Base-by-base conservation (phyloP, 2,113 vertebrate species). In the Gadus macrocephalus region DNA sequence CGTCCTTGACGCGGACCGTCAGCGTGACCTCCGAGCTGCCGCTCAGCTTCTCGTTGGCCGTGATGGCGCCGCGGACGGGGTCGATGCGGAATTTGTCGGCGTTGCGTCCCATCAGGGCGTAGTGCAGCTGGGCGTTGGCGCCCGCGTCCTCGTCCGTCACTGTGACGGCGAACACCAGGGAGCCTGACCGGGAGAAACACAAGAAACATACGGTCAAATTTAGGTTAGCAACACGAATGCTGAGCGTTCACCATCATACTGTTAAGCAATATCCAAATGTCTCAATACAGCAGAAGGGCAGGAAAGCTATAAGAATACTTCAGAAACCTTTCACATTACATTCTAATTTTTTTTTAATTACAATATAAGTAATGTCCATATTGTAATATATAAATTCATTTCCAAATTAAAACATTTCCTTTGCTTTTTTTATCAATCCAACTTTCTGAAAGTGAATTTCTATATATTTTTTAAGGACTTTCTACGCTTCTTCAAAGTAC, bases 131-230 rank as follows among this genome's bases (percentile, higher is more conserved):
- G 0, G 95, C 91, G 0, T 98, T 98, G 68, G 95, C 89, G 7
- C 97, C 95, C 0, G 90, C 81, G 71, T 99, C 97, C 1, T 95
- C 94, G 49, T 99, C 97, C 0, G 96, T 98, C 77, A 98, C 97
- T 0, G 97, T 99, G 15, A 98, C 97, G 0, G 97, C 96, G 87
- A 99, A 99, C 69, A 99, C 94, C 6, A 98, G 91, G 0, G 95
- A 94, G 62, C 96, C 97, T 99, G 42, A 49, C 42, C 8, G 8
- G 42, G 2, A 74, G n/a, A 76, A 53, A 71, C 35, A 81, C 0
- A 35, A 77, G 14, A 67, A 55, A 49, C 42, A 49, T 9, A 49
- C 42, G 42, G 8, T 35, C 31, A 4, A 3, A 56, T 25, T 25
- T 25, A 56, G 14, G 31, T 35, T 35, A 35, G 6, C 4, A 35